Conservation (phyloP, 2,888 invertebrate genomes). For the Galeopsomyia nigrocyanea region DNA sequence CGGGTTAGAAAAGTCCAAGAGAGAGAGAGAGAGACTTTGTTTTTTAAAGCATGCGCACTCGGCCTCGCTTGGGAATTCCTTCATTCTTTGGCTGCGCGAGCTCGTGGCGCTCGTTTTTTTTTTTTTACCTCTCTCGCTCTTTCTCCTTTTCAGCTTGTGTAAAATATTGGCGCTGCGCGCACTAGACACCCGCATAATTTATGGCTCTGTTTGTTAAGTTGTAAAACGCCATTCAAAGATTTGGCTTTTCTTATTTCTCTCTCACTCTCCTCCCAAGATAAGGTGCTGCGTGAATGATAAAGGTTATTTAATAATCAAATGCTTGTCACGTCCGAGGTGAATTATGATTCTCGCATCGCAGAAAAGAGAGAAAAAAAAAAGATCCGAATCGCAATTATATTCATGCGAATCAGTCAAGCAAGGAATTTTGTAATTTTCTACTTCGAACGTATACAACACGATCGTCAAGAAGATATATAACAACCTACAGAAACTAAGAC, state of each 20-base stretch:
- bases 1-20: conserved; percentile 35
- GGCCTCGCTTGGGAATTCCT: conserved; percentile 34
- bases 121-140: background rate
- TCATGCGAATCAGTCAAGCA: too few species aligned
- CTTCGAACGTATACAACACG: too few species aligned
- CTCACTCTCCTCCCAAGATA: conserved; percentile 3
- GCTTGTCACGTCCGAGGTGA: conserved; percentile 4
- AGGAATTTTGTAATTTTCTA: too few species aligned
- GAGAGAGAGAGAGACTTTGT: conserved; percentile 1
- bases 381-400: background rate
- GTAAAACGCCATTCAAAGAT: conserved; percentile 36
- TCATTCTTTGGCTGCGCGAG: conserved; percentile 14
- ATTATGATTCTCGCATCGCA: background rate
- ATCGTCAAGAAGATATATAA: too few species aligned
- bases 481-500: too few species aligned
- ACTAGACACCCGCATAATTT: conserved; percentile 38
- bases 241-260: conserved; percentile 16
- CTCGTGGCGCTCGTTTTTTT: background rate
- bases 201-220: conserved; percentile 39
- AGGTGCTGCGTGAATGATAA: conserved; percentile 18
- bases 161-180: conserved; percentile 24
- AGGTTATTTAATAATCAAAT: conserved; percentile 30
- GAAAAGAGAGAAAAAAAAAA: too few species aligned
- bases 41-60: conserved; percentile 11
- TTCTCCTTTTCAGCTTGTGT: conserved; percentile 20